These are phyloP conservation scores for Spodoptera frugiperda DNA, from an alignment of 1,140 invertebrate species.

Conservation along the genomic window DNA sequence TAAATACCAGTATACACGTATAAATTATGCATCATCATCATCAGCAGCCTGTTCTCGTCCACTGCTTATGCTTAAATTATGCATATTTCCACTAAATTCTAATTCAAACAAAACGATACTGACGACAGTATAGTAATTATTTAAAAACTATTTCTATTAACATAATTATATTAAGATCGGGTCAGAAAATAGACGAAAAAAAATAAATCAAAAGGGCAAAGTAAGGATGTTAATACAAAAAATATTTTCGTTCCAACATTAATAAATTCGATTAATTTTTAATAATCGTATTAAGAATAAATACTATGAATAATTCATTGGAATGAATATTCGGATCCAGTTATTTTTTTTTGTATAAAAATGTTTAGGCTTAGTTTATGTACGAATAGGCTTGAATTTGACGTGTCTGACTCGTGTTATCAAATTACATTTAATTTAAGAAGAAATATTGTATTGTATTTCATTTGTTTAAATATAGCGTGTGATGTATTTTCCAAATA, in stretches of 20 bases:
- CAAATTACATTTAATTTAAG: too few species aligned
- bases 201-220: not conserved
- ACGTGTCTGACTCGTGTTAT: too few species aligned
- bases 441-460: too few species aligned
- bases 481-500: too few species aligned
- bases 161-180: not conserved
- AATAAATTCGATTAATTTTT: constrained; percentile 29
- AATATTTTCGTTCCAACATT: constrained; percentile 6
- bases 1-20: too few species aligned
- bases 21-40: too few species aligned
- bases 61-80: too few species aligned
- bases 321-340: constrained; percentile 17
- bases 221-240: not conserved
- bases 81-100: not conserved
- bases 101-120: not conserved
- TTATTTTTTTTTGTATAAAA: constrained; percentile 8
- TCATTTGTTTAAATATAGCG: too few species aligned
- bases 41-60: too few species aligned
- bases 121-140: constrained; percentile 8
- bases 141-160: not conserved
- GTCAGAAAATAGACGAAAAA: not conserved
- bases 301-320: constrained; percentile 30
- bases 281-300: constrained; percentile 41
- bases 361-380: not conserved
- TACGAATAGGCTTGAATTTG: not conserved